These are phyloP conservation scores for Lophotriccus pileatus DNA, from an alignment of 2,797 vertebrate species.

Conservation along the genomic window DNA sequence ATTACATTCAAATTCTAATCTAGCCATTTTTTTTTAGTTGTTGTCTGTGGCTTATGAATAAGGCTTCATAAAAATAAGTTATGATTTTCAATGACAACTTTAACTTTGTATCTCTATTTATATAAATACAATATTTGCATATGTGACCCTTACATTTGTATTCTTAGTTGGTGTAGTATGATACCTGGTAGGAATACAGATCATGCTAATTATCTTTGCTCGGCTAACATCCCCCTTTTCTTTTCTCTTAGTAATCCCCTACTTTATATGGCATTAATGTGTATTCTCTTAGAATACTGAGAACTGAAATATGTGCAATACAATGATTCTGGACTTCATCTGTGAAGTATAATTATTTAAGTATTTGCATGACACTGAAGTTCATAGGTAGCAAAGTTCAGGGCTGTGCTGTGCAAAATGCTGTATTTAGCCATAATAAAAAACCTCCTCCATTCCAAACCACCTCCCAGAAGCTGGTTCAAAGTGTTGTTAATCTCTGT, in stretches of 20 bases:
- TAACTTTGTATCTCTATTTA: neutral
- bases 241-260: neutral
- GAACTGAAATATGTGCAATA: neutral
- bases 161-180: neutral
- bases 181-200: neutral
- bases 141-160: neutral
- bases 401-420: neutral
- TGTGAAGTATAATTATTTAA: neutral
- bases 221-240: rapidly evolving
- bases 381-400: neutral
- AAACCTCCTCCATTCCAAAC: rapidly evolving
- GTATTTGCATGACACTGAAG: neutral
- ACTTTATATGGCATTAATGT: neutral
- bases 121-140: neutral
- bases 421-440: neutral
- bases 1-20: neutral
- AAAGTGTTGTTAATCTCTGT: neutral
- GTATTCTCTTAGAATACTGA: neutral
- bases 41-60: neutral
- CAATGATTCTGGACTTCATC: neutral
- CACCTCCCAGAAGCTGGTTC: neutral
- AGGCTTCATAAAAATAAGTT: neutral
- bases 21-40: neutral
- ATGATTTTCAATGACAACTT: neutral
- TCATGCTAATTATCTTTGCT: neutral